These are phyloP conservation scores for Yponomeuta cagnagella DNA, from an alignment of 2,888 invertebrate genomes.

Conservation along the genomic window DNA sequence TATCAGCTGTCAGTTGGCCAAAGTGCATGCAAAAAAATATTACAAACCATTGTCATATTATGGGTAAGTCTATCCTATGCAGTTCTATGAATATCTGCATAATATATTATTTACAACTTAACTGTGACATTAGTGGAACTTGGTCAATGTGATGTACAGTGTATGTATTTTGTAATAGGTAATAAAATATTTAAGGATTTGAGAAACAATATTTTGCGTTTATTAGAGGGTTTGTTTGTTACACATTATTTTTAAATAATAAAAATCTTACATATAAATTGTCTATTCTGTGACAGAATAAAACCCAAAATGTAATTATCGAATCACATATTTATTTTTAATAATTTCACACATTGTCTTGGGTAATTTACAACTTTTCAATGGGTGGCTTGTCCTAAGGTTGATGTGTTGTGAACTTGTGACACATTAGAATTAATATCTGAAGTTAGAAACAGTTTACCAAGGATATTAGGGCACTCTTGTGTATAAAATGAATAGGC, in stretches of 20 bases:
- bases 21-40: too few relatives aligned
- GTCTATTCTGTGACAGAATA: background rate
- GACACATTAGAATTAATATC: too few relatives aligned
- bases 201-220: background rate
- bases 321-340: slow-evolving; percentile 9
- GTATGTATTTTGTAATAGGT: slow-evolving; percentile 6
- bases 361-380: background rate
- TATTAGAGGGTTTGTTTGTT: background rate
- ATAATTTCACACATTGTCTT: slow-evolving; percentile 4
- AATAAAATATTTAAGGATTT: background rate
- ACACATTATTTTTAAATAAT: background rate
- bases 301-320: background rate
- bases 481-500: too few relatives aligned
- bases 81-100: background rate
- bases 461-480: too few relatives aligned
- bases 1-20: too few relatives aligned
- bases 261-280: background rate
- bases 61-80: background rate
- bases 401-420: too few relatives aligned
- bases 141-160: background rate
- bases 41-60: background rate
- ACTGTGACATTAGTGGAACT: background rate
- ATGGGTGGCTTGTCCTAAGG: too few relatives aligned
- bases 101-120: slow-evolving; percentile 1
- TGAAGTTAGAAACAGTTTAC: too few relatives aligned